Evolutionary conservation across 2,113 vertebrate genomes (phyloP), one percentile per base, ranked within the genome.

Genomic region (Mystacornis crossleyi): DNA sequence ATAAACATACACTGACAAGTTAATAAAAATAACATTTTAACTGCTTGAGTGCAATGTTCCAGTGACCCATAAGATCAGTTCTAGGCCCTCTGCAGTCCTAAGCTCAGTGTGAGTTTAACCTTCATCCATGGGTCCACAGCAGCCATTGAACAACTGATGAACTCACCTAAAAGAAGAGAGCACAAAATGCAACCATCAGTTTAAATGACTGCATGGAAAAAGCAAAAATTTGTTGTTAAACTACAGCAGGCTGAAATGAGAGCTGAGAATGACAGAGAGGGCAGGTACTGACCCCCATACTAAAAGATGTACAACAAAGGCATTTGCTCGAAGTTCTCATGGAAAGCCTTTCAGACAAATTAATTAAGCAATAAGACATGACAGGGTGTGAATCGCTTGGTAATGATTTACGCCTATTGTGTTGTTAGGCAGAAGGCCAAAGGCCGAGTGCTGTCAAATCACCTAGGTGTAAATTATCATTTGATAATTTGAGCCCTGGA

Each of bases 401-500:
- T 97, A 97, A 97, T 97, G 95, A 97, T 96, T 97, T 97, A 94
- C 86, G 84, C 91, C 95, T 96, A 97, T 97, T 97, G 97, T 97
- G 95, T 94, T 97, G 94, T 97, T 97, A 97, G 97, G 95, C 96
- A 97, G 95, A 95, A 97, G 97, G 95, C 97, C 97, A 97, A 97
- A 97, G 97, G 97, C 97, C 95, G 47, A 96, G 95, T 90, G 95
- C 95, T 97, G 97, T 97, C 97, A 97, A 97, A 97, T 95, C 96
- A 97, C 95, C 97, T 96, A 97, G 96, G 96, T 97, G 95, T 97
- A 97, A 97, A 97, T 97, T 97, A 97, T 94, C 90, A 94, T 97
- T 96, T 96, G 96, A 97, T 97, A 96, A 97, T 97, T 92, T 94
- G 92, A 97, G 95, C 96, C 96, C 97, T 96, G 67, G 93, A 95